Evolutionary conservation across 2,113 vertebrate genomes (phyloP).

Genomic region (Pelvicachromis taeniatus): DNA sequence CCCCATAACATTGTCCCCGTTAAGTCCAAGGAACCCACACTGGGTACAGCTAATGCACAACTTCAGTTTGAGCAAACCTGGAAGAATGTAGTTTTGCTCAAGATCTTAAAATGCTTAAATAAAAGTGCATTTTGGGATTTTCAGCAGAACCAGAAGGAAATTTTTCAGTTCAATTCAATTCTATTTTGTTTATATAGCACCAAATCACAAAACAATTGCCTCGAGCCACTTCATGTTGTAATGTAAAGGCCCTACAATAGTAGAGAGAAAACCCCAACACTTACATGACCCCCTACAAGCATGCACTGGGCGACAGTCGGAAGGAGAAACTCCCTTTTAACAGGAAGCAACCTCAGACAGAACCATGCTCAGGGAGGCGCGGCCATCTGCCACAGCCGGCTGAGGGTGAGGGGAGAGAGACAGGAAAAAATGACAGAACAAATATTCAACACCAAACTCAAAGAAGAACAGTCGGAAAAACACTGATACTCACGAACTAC

Average conservation of each 20-base stretch:
- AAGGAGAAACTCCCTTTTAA: not conserved
- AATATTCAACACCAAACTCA: not conserved
- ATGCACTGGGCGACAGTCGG: not conserved
- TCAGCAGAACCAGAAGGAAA: no score
- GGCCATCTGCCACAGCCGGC: not conserved
- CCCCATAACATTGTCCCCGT: not conserved
- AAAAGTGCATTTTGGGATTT: not conserved
- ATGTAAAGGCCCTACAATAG: not conserved
- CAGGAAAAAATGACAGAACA: not conserved
- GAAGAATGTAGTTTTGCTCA: not conserved
- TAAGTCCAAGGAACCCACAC: not conserved
- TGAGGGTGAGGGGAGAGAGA: not conserved
- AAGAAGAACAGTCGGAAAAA: not conserved
- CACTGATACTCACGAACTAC: not conserved
- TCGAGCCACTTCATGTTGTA: not conserved
- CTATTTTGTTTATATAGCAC: not conserved
- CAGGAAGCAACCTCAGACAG: not conserved
- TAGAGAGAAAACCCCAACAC: not conserved
- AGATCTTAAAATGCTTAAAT: not conserved
- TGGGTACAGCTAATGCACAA: not conserved
- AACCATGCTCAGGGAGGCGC: not conserved
- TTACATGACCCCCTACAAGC: not conserved
- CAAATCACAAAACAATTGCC: not conserved
- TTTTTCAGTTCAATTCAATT: not conserved
- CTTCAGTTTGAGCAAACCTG: not conserved